Evolutionary conservation across 2,113 vertebrate genomes (phyloP).

Genomic region (Notiomystis cincta): DNA sequence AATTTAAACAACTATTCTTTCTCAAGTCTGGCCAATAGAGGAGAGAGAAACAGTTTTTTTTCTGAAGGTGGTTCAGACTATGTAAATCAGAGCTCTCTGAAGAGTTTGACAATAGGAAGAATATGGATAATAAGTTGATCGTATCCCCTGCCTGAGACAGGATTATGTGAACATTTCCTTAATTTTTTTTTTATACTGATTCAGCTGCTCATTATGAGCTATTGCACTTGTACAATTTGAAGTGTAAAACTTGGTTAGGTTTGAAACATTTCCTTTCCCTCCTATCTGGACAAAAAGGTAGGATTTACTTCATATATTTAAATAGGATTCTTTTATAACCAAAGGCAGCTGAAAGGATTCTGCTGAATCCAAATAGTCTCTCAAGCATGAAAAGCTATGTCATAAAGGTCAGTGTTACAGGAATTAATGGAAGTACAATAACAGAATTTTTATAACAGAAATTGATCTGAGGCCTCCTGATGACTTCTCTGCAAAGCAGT

Average conservation of each 20-base stretch:
- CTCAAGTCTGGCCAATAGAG: neutral
- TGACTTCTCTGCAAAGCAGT: neutral
- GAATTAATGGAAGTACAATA: slow-evolving; percentile 44
- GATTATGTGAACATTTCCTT: neutral
- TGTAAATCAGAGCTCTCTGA: neutral
- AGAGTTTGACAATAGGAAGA: neutral
- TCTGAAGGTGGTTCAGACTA: neutral
- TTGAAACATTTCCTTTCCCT: slow-evolving; percentile 20
- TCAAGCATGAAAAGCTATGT: slow-evolving; percentile 7
- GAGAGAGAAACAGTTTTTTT: neutral
- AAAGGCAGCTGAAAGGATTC: slow-evolving; percentile 12
- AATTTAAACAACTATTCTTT: neutral
- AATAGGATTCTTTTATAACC: slow-evolving; percentile 12
- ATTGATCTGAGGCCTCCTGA: slow-evolving; percentile 25
- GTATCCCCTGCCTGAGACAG: neutral
- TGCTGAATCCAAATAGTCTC: slow-evolving; percentile 41
- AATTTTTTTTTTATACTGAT: neutral
- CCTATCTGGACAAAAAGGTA: neutral
- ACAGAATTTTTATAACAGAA: slow-evolving; percentile 27
- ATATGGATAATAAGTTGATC: neutral
- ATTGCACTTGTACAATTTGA: neutral
- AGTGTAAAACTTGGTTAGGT: neutral
- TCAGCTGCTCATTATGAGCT: slow-evolving; percentile 27
- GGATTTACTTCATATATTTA: slow-evolving; percentile 26
- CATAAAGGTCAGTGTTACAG: slow-evolving; percentile 20